Evolutionary conservation across 2,113 vertebrate genomes (phyloP).

Genomic region (Gymnocephalus cernua): DNA sequence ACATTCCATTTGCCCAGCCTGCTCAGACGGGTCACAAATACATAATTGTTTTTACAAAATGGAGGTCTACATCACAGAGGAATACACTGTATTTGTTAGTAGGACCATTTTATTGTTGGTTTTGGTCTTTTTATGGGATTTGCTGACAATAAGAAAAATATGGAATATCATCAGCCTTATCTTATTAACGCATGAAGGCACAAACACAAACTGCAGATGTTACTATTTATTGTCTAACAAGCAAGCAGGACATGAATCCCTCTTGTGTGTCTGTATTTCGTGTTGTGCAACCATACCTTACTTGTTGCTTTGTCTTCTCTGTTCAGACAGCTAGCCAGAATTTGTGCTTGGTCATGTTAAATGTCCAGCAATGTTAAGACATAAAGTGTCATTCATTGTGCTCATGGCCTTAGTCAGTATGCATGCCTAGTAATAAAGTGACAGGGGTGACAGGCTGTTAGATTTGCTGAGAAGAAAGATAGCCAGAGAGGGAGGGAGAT

Average conservation of each 20-base stretch:
- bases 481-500: conserved; percentile 43
- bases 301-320: conserved; percentile 40
- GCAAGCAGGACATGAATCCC: not conserved
- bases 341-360: conserved; percentile 71
- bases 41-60: not conserved
- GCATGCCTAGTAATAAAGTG: conserved; percentile 55
- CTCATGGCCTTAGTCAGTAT: conserved; percentile 66
- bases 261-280: conserved; percentile 39
- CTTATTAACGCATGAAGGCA: not conserved
- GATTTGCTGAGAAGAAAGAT: conserved; percentile 71
- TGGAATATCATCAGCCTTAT: not conserved
- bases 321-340: conserved; percentile 57
- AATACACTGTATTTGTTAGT: not conserved
- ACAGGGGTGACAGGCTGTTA: conserved; percentile 66
- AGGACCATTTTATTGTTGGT: not conserved
- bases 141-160: not conserved
- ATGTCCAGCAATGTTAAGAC: conserved; percentile 60
- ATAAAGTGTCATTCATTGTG: conserved; percentile 52
- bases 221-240: conserved; percentile 11
- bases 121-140: not conserved
- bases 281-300: conserved; percentile 2
- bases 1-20: not conserved
- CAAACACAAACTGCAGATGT: not conserved
- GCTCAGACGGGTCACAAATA: not conserved
- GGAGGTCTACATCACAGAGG: not conserved